These are phyloP conservation scores for Argyresthia goedartella DNA, from an alignment of 2,888 invertebrate species.

Conservation along the genomic window DNA sequence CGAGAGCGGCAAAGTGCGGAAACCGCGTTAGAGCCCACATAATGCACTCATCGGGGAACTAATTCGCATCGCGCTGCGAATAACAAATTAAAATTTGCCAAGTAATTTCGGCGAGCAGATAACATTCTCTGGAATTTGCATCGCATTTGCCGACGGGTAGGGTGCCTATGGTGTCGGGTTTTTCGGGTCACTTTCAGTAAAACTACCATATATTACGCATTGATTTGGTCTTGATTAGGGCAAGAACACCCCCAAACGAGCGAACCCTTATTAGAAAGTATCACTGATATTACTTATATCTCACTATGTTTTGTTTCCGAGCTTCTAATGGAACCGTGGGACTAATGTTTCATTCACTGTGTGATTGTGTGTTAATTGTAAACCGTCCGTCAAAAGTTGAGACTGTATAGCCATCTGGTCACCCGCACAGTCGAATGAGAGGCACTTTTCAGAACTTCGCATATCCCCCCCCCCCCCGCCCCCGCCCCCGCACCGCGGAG, in stretches of 20 bases:
- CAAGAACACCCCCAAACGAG: too few species aligned
- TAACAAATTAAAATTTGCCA: conserved; percentile 46
- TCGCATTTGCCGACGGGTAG: conserved; percentile 25
- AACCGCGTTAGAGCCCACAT: not conserved
- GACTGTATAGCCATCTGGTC: too few species aligned
- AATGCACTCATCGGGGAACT: conserved; percentile 11
- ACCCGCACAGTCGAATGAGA: not conserved
- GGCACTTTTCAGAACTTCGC: conserved; percentile 14
- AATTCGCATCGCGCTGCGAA: conserved; percentile 33
- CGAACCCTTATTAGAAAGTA: too few species aligned
- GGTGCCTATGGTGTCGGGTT: conserved; percentile 9
- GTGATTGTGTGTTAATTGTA: too few species aligned
- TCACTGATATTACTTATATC: too few species aligned
- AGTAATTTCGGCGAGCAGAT: conserved; percentile 38
- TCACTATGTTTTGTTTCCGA: too few species aligned
- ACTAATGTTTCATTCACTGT: too few species aligned
- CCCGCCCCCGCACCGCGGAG: conserved; percentile 4
- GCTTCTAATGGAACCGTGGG: too few species aligned
- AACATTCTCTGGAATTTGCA: conserved; percentile 44
- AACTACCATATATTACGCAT: not conserved
- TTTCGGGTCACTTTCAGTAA: not conserved
- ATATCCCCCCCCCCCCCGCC: conserved; percentile 8
- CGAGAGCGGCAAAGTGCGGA: not conserved
- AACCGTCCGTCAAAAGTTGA: too few species aligned
- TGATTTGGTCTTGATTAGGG: too few species aligned